phyloP scores from a whole-genome alignment of 1,140 invertebrate genomes.

The Drosophila yakuba region DNA sequence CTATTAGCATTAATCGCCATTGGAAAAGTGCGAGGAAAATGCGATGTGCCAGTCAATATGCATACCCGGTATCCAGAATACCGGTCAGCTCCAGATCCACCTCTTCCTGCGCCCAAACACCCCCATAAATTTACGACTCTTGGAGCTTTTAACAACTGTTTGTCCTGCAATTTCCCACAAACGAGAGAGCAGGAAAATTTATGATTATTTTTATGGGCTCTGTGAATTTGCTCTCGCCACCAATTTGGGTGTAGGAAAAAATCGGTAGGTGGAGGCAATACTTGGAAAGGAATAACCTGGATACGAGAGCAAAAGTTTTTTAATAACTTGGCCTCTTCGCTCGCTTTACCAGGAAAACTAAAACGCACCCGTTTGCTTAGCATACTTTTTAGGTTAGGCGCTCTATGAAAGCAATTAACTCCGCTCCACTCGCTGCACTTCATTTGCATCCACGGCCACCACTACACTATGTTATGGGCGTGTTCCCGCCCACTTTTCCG shows the following conservation, averaged over 20 bases:
- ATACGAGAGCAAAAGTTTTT: constrained; percentile 44
- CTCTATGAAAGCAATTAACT: constrained; percentile 26
- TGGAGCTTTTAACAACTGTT: constrained; percentile 74
- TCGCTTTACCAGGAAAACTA: constrained; percentile 12
- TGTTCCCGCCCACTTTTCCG: background rate
- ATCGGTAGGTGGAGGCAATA: background rate
- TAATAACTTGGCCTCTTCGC: constrained; percentile 41
- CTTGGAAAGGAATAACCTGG: constrained; percentile 6
- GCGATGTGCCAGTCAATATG: constrained; percentile 41
- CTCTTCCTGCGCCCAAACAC: constrained; percentile 1
- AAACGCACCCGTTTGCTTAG: constrained; percentile 29
- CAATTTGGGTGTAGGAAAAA: constrained; percentile 33
- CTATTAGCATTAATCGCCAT: constrained; percentile 71
- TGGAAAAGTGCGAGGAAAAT: constrained; percentile 12
- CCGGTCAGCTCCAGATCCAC: background rate
- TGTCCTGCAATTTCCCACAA: constrained; percentile 65
- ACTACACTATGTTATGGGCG: constrained; percentile 2
- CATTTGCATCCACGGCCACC: constrained; percentile 5
- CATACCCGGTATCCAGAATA: constrained; percentile 21
- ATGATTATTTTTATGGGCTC: constrained; percentile 70
- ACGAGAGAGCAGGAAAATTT: constrained; percentile 48
- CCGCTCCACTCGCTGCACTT: background rate
- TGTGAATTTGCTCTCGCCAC: constrained; percentile 49
- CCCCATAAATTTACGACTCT: constrained; percentile 62
- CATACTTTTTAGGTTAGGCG: constrained; percentile 40